A percentile compares a stretch with the other conserved stretches of the same genome.
Conservation (phyloP, 2,888 invertebrate genomes). For the Entomobrya proxima region DNA sequence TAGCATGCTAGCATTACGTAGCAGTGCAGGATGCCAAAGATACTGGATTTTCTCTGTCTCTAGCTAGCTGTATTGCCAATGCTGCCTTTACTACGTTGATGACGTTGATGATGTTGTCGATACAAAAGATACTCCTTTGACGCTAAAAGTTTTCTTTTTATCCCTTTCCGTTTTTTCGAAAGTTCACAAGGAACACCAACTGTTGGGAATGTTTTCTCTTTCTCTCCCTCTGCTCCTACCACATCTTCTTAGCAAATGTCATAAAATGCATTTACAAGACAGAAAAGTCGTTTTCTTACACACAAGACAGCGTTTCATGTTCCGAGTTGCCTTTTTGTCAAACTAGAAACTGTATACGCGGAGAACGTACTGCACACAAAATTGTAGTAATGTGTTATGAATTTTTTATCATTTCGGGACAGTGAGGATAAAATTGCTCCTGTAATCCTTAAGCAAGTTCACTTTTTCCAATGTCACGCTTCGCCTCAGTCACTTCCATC, state of each 20-base stretch:
- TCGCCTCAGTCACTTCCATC: not conserved
- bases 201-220: no score
- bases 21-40: not conserved
- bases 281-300: not conserved
- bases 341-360: not conserved
- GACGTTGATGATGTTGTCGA: not conserved
- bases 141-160: not conserved
- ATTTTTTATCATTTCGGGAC: constrained; percentile 4
- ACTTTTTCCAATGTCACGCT: constrained; percentile 17
- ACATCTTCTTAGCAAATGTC: not conserved
- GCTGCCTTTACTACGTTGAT: not conserved
- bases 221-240: no score
- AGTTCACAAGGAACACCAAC: not conserved
- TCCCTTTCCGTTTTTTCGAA: not conserved
- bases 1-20: not conserved
- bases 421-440: not conserved
- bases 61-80: not conserved
- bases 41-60: no score
- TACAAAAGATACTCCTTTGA: no score
- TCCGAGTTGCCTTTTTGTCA: not conserved
- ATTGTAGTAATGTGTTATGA: not conserved
- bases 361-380: not conserved
- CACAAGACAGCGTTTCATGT: not conserved
- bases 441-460: not conserved
- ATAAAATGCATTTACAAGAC: not conserved